phyloP scores from a whole-genome alignment of 1,140 invertebrate genomes.

The Acromyrmex charruanus region DNA sequence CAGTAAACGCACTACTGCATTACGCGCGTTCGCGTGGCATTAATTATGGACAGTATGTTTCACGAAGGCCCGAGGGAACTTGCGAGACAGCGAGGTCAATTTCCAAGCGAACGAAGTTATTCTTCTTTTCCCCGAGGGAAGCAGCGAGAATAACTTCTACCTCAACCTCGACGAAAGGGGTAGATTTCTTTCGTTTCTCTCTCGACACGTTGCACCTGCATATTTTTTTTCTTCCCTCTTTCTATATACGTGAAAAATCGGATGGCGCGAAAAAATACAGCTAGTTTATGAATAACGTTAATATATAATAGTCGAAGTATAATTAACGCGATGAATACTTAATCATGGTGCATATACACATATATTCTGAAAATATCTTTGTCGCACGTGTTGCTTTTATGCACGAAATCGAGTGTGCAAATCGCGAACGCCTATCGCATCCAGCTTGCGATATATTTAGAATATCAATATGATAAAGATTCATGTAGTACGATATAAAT shows the following conservation, averaged over 20 bases:
- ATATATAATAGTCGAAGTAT: neutral
- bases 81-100: slow-evolving; percentile 34
- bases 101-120: slow-evolving; percentile 28
- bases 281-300: neutral
- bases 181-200: slow-evolving; percentile 36
- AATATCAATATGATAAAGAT: neutral
- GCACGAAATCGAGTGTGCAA: slow-evolving; percentile 2
- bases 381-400: neutral
- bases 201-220: neutral
- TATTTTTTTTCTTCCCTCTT: neutral
- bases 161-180: slow-evolving; percentile 33
- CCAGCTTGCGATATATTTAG: neutral
- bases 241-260: neutral
- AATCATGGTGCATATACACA: neutral
- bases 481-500: slow-evolving; percentile 8
- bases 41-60: slow-evolving; percentile 41
- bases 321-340: slow-evolving; percentile 23
- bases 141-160: slow-evolving; percentile 19
- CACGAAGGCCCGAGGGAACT: slow-evolving; percentile 17
- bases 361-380: neutral
- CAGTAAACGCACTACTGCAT: slow-evolving; percentile 2
- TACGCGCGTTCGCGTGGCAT: slow-evolving; percentile 27
- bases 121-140: neutral
- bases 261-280: neutral
- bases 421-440: neutral